Evolutionary conservation across 2,888 invertebrate species (phyloP), one percentile per base, ranked within the genome.

Genomic region (Brenthis daphne): DNA sequence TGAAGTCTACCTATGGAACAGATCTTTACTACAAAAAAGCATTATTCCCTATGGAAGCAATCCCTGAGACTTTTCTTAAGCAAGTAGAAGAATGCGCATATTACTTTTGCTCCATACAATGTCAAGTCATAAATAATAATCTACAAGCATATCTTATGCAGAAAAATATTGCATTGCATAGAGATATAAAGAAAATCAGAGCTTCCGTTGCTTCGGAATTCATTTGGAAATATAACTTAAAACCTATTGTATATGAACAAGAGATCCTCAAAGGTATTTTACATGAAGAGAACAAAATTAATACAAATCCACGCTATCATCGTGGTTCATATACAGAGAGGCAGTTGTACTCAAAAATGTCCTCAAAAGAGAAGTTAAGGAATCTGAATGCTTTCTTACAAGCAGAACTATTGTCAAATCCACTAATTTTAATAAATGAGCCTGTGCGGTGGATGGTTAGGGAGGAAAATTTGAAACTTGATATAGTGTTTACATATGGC

Each of bases 81-180:
- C 95, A 96, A 82, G 86, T 97, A 8, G 90, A 94, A 67, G 89
- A 93, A 13, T 96, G 96, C 79, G 94, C 95, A 0, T 82, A 93
- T 57, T 94, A 94, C 76, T 97, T 96, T 79, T 95, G 95, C 86
- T 88, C 93, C 51, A 92, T 94, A 68, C 97, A 97, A 83, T 94
- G 94, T 69, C 87, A 93, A 74, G 95, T 95, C 0, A 96, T 97
- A 60, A 90, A 94, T 75, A 90, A 94, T 68, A 97, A 96, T 79
- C 93, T 96, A 63, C 85, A 87, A 74, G 90, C 94, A 4, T 96
- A 95, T 78, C 81, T 91, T n/a, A 87, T 90, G 87, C 89, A 89
- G 68, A 93, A 84, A 57, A 88, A 87, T 66, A 85, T 87, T 57
- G 78, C 86, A 20, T 74, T 84, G 33, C 85, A 89, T 69, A 82